Evolutionary conservation across 2,113 vertebrate genomes (phyloP).

Genomic region (Petroica traversi): DNA sequence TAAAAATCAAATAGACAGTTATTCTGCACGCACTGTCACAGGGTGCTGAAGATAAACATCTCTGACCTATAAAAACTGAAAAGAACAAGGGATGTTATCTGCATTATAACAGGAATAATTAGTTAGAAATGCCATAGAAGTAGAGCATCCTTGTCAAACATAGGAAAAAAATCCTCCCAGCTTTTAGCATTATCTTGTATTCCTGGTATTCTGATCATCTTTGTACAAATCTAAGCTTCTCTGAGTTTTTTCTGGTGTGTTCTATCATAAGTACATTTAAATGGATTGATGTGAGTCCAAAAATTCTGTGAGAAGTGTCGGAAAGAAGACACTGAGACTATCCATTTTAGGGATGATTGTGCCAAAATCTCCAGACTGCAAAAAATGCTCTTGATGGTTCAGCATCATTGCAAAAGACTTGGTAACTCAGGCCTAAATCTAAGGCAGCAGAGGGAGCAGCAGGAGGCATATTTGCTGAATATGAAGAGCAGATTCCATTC

Average conservation of each 20-base stretch:
- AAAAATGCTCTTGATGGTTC: constrained; percentile 1
- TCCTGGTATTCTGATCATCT: neutral
- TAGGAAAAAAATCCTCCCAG: neutral
- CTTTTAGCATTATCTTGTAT: neutral
- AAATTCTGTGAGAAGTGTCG: neutral
- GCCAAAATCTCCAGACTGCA: neutral
- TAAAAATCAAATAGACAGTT: neutral
- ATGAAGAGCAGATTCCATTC: constrained; percentile 50
- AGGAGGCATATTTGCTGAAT: constrained; percentile 29
- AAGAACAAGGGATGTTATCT: neutral
- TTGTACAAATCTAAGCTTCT: neutral
- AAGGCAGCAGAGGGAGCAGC: constrained; percentile 5
- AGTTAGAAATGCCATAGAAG: neutral
- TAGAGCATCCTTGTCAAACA: neutral
- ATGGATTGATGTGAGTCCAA: neutral
- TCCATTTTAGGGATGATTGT: neutral
- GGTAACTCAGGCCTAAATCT: constrained; percentile 21
- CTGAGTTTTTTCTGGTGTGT: neutral
- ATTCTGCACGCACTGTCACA: neutral
- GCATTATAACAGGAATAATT: neutral
- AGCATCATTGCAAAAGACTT: constrained; percentile 35
- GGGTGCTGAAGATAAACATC: neutral
- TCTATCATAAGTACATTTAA: neutral
- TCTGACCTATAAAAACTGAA: neutral
- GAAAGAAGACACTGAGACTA: neutral